Base-by-base conservation (phyloP, 2,888 invertebrate genomes). In the Physocephala rufipes region DNA sequence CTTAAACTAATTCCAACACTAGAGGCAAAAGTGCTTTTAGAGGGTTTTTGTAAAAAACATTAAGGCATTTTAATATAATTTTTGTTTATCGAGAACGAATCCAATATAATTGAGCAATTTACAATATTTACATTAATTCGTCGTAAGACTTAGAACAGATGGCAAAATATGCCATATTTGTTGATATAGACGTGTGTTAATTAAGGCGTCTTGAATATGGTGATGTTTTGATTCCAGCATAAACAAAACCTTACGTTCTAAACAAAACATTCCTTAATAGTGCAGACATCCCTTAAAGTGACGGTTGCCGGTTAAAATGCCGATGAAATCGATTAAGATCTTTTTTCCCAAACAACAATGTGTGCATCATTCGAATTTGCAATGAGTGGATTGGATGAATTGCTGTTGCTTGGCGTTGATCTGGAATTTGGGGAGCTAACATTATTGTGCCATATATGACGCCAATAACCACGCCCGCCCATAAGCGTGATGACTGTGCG, bases 281-380 rank as follows among this genome's bases (percentile, higher is more conserved):
- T 7, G 9, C 9, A 4, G 36, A 36, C 36, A 36, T 36, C 36
- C n/a, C n/a, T n/a, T n/a, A n/a, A n/a, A n/a, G n/a, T n/a, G n/a
- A n/a, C n/a, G n/a, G n/a, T n/a, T n/a, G n/a, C n/a, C n/a, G n/a
- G n/a, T n/a, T n/a, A n/a, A n/a, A n/a, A n/a, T n/a, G n/a, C n/a
- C n/a, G n/a, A n/a, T n/a, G n/a, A 68, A 71, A 70, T 66, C 74
- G 73, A 70, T 90, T 90, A 92, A 88, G 92, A 90, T 82, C 93
- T 93, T 87, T 92, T 91, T 86, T 96, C 96, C 95, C 96, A 96
- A 64, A 96, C 90, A 74, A 95, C 92, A 80, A 96, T 91, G 86
- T 95, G 94, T 19, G 96, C 95, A 88, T 95, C 94, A 81, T 90
- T 93, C 74, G 92, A 92, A 84, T 94, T 94, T 62, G 92, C 91